Conservation (phyloP, 92 coral and sea anemone species). For the Plumapathes pennacea region DNA sequence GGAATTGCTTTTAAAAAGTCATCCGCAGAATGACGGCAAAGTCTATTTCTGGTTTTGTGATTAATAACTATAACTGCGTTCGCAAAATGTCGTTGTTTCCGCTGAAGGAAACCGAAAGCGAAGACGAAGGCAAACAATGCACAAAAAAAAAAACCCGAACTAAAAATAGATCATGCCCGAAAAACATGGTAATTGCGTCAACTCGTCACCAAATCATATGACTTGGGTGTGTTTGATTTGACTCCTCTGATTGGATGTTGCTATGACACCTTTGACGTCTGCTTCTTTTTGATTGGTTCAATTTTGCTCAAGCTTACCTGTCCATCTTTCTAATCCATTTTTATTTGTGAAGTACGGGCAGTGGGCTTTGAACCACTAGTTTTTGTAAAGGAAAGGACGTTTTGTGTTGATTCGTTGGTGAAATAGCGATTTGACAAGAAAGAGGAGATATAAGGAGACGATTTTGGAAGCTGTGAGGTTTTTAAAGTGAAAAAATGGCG, state of each 20-base stretch:
- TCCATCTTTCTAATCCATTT: no score
- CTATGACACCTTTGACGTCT: slow-evolving; percentile 54
- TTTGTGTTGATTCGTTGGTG: no score
- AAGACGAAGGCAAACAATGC: neutral
- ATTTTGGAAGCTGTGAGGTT: neutral
- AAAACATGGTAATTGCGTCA: slow-evolving; percentile 39
- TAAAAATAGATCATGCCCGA: slow-evolving; percentile 37
- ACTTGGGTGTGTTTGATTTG: slow-evolving; percentile 64
- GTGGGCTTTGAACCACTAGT: no score
- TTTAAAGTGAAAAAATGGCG: slow-evolving; percentile 45
- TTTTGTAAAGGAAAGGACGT: no score
- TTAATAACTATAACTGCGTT: no score
- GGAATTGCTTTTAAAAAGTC: no score
- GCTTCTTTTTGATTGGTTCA: slow-evolving; percentile 40
- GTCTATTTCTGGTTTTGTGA: no score
- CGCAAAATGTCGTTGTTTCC: no score
- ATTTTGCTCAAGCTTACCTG: neutral
- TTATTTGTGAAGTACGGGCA: no score
- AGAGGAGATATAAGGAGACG: neutral
- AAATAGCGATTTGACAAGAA: no score
- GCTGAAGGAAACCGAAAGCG: no score
- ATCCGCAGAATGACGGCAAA: no score
- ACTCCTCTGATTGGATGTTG: slow-evolving; percentile 79
- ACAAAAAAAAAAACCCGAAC: slow-evolving; percentile 16
- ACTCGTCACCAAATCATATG: slow-evolving; percentile 56